Evolutionary conservation across 2,888 invertebrate species (phyloP), one percentile per base, ranked within the genome.

Genomic region (Stegana nigrithorax): DNA sequence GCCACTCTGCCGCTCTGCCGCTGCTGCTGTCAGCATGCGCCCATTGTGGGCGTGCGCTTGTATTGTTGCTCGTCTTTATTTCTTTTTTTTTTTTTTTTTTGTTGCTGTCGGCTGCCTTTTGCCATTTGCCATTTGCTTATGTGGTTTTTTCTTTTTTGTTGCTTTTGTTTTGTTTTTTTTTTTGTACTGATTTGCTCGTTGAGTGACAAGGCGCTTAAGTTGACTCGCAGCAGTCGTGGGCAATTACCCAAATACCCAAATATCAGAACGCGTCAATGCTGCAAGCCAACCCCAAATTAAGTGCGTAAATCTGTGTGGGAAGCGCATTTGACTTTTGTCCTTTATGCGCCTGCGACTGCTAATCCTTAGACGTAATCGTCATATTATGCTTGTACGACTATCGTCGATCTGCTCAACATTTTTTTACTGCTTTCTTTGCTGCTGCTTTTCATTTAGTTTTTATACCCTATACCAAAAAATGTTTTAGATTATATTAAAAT

Each of bases 241-340:
- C 77, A 76, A 78, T 78, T 76, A 78, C 79, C 71, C 69, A 66
- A 66, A 65, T 36, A 36, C 36, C 10, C 10, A n/a, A 36, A 36
- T n/a, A 36, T 21, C 21, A 7, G 26, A 21, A n/a, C n/a, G n/a
- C n/a, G n/a, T 17, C 39, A 32, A 32, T 32, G 32, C n/a, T n/a
- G n/a, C 32, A n/a, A 32, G 25, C 64, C 68, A 78, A 71, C 71
- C 69, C 75, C 73, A 68, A 76, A 76, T 79, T 75, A 75, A 70
- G 67, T 63, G 64, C 14, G 65, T 65, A 79, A 76, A 76, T 79
- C 79, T 72, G 79, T 76, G 76, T 76, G 76, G 77, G 79, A 76
- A 76, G 77, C 63, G 67, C 53, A 60, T 60, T 70, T 65, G 55
- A 12, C n/a, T 17, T n/a, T 55, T n/a, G n/a, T 6, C 21, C 45